Evolutionary conservation across 2,797 vertebrate species (phyloP).

Genomic region (Xiphophorus birchmanni): DNA sequence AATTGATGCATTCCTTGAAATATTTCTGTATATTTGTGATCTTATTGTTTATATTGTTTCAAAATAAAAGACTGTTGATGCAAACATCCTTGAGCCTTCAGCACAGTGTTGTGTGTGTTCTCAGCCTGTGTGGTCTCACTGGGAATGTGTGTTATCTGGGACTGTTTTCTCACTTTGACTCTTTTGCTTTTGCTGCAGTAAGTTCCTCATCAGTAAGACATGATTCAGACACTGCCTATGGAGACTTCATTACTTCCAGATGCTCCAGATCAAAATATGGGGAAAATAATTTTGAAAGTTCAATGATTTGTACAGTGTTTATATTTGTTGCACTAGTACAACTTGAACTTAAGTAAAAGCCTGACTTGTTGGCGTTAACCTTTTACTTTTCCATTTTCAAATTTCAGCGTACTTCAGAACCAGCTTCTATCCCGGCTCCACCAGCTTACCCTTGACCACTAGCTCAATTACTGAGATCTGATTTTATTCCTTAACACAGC

Average conservation of each 20-base stretch:
- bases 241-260: background rate
- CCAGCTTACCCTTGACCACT: background rate
- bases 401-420: background rate
- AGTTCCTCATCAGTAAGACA: background rate
- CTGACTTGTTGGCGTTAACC: background rate
- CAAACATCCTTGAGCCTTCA: conserved; percentile 11
- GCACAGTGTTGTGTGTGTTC: background rate
- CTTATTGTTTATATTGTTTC: conserved; percentile 26
- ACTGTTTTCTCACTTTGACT: background rate
- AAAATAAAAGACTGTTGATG: conserved; percentile 64
- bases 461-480: background rate
- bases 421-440: background rate
- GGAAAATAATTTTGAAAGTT: background rate
- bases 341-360: background rate
- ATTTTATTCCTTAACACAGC: background rate
- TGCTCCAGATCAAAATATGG: background rate
- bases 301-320: background rate
- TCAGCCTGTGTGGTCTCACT: conserved; percentile 6
- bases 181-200: background rate
- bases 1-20: conserved; percentile 9
- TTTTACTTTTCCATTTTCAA: background rate
- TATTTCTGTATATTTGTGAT: conserved; percentile 40
- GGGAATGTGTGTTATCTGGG: background rate
- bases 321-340: background rate
- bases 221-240: background rate